Conservation (phyloP, 2,797 vertebrate species). For the Anabacerthia variegaticeps region DNA sequence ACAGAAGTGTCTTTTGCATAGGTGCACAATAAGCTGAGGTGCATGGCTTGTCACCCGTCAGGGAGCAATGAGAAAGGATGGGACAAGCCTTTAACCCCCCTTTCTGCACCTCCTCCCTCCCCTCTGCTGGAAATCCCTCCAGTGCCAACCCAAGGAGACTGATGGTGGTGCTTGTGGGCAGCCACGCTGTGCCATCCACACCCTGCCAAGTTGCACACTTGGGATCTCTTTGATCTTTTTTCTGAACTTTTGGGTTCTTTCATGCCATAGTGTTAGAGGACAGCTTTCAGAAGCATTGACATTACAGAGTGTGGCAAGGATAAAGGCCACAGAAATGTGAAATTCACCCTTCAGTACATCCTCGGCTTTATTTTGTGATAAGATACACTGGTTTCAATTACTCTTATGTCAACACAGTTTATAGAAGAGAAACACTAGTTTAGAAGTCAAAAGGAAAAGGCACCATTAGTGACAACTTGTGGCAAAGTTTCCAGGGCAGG, state of each 20-base stretch:
- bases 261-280: neutral
- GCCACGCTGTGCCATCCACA: rapidly evolving
- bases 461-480: neutral
- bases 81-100: neutral
- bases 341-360: neutral
- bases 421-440: neutral
- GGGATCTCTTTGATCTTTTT: neutral
- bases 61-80: neutral
- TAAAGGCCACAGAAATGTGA: neutral
- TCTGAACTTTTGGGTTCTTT: neutral
- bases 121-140: neutral
- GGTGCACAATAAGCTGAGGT: neutral
- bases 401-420: neutral
- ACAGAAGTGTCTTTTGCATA: neutral
- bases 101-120: neutral
- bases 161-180: neutral
- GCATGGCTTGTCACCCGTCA: neutral
- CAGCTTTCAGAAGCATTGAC: neutral
- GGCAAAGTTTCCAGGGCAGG: neutral
- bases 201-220: rapidly evolving
- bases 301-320: neutral
- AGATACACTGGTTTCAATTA: neutral
- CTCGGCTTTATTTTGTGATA: neutral
- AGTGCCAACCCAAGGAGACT: neutral
- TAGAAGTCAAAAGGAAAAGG: neutral